Conservation (phyloP, 92 coral and sea anemone genomes). For the Phenganax stokvisi region DNA sequence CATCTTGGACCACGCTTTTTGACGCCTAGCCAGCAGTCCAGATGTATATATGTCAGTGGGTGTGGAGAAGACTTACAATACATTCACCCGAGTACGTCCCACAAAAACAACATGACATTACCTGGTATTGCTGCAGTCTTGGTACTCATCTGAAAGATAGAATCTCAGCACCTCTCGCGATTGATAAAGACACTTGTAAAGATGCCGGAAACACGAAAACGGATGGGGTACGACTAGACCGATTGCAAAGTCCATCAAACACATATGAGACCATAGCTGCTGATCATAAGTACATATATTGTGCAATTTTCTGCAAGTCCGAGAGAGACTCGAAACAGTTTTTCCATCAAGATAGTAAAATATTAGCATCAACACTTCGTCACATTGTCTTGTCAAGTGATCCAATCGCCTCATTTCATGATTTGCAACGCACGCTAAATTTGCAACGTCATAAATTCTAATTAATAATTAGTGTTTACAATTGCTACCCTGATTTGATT, state of each 20-base stretch:
- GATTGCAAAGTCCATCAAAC: conserved; percentile 67
- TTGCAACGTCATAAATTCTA: conserved; percentile 32
- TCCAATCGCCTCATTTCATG: conserved; percentile 9
- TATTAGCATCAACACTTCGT: conserved; percentile 61
- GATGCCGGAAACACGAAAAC: conserved; percentile 59
- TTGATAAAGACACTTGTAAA: conserved; percentile 67
- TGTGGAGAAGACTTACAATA: too few species aligned
- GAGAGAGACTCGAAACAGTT: conserved; percentile 55
- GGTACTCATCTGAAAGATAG: conserved; percentile 69
- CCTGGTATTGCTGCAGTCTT: not conserved
- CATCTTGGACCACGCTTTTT: too few species aligned
- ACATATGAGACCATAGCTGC: conserved; percentile 70
- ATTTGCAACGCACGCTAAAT: conserved; percentile 22
- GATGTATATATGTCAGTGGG: too few species aligned
- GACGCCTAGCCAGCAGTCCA: too few species aligned
- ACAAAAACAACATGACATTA: not conserved
- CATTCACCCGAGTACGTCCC: too few species aligned
- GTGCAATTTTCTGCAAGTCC: conserved; percentile 68
- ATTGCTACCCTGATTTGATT: not conserved
- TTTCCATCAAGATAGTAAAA: conserved; percentile 56
- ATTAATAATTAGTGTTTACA: not conserved
- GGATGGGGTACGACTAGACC: conserved; percentile 60
- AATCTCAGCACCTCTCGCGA: conserved; percentile 66
- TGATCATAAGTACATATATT: conserved; percentile 57
- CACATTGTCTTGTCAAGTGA: conserved; percentile 55